Conservation (phyloP, 2,888 invertebrate genomes). For the Arrhopalites spinosus region DNA sequence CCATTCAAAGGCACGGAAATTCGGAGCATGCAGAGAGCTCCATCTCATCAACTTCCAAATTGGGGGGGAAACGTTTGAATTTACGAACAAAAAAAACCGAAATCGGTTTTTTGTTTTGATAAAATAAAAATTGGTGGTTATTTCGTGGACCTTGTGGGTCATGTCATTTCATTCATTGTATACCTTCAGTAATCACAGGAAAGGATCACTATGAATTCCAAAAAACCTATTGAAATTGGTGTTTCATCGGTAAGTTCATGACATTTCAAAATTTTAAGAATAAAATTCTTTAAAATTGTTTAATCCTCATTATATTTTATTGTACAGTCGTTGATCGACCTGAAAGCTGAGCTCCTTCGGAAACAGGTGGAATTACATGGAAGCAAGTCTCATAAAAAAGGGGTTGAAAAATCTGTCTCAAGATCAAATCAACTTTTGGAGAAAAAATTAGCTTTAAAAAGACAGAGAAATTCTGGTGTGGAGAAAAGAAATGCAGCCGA, state of each 20-base stretch:
- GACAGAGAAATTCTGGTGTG: constrained; percentile 59
- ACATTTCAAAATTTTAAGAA: not conserved
- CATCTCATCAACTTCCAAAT: too few species aligned
- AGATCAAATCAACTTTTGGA: not conserved
- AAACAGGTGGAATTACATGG: constrained; percentile 80
- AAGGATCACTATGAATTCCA: constrained; percentile 22
- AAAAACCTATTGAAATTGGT: not conserved
- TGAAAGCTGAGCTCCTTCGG: constrained; percentile 85
- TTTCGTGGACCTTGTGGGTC: too few species aligned
- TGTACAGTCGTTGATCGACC: constrained; percentile 58
- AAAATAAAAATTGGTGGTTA: too few species aligned
- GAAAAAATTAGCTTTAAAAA: not conserved
- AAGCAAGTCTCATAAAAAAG: constrained; percentile 27
- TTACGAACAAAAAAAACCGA: too few species aligned
- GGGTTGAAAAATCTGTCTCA: constrained; percentile 37
- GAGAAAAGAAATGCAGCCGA: constrained; percentile 58
- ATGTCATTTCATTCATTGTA: too few species aligned
- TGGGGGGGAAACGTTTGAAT: too few species aligned
- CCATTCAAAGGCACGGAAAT: too few species aligned
- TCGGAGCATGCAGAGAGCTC: too few species aligned
- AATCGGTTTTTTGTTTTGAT: too few species aligned
- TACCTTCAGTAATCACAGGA: too few species aligned
- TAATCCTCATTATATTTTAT: not conserved
- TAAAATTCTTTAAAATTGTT: not conserved
- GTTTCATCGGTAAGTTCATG: constrained; percentile 9